phyloP scores from a whole-genome alignment of 1,140 invertebrate genomes.

The Lanistes nyassanus region DNA sequence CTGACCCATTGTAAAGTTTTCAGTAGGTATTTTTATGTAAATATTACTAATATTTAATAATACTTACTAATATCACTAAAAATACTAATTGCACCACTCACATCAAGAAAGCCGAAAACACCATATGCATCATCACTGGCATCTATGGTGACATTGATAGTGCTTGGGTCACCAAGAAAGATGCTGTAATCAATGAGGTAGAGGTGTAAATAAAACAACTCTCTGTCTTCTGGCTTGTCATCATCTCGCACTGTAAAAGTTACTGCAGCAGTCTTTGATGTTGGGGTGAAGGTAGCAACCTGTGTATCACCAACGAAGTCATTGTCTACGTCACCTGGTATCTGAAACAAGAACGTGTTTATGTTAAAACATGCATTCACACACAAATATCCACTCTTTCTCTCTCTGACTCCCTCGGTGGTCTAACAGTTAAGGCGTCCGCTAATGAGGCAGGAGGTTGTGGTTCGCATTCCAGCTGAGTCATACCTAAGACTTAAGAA shows the following conservation, averaged over 20 bases:
- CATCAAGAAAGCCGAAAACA: conserved; percentile 55
- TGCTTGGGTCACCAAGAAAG: conserved; percentile 37
- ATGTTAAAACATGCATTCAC: too few species aligned
- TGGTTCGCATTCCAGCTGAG: background rate
- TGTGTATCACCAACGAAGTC: conserved; percentile 59
- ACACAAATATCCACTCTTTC: background rate
- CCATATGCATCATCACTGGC: conserved; percentile 65
- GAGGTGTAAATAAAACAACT: conserved; percentile 52
- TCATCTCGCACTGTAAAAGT: conserved; percentile 60
- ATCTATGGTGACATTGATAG: conserved; percentile 48
- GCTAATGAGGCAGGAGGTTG: too few species aligned
- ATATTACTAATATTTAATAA: too few species aligned
- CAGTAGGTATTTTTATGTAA: background rate
- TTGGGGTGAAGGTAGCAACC: conserved; percentile 47
- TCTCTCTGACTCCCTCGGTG: too few species aligned
- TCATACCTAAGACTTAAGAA: too few species aligned
- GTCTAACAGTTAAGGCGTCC: too few species aligned
- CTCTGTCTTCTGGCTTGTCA: conserved; percentile 53
- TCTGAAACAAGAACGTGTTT: conserved; percentile 28
- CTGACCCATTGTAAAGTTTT: background rate
- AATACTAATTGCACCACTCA: conserved; percentile 28
- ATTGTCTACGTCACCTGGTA: conserved; percentile 39
- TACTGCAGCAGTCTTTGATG: conserved; percentile 35
- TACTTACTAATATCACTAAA: too few species aligned
- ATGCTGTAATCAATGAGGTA: conserved; percentile 29